These are phyloP conservation scores for Ophion slaviceki DNA, from an alignment of 2,888 invertebrate species.

Conservation along the genomic window DNA sequence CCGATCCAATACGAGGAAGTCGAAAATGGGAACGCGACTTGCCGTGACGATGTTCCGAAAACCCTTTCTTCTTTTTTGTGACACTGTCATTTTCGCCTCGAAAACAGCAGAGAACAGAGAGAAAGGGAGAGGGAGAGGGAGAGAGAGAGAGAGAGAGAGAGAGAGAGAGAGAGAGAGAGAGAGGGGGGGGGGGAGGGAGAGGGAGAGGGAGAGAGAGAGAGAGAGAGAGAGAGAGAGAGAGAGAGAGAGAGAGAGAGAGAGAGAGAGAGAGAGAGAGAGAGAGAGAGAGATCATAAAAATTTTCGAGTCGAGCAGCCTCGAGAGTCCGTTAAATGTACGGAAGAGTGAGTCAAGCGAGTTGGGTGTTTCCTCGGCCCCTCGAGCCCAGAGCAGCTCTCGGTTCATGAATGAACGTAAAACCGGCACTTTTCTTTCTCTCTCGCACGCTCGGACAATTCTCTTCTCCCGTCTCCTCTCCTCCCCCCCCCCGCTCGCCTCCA, in stretches of 20 bases:
- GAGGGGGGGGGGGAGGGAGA: background rate
- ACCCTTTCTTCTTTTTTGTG: background rate
- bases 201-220: background rate
- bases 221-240: background rate
- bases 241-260: background rate
- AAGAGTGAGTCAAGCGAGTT: conserved; percentile 60
- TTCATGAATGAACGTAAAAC: conserved; percentile 79
- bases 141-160: background rate
- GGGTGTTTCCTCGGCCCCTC: conserved; percentile 61
- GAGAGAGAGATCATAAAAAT: conserved; percentile 1
- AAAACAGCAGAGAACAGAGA: conserved; percentile 4
- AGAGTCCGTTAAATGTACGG: conserved; percentile 28
- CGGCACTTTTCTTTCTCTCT: conserved; percentile 65
- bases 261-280: background rate
- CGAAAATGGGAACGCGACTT: background rate
- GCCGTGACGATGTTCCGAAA: background rate
- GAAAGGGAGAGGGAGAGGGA: background rate
- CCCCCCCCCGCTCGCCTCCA: conserved; percentile 25
- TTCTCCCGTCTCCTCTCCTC: conserved; percentile 9
- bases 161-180: background rate
- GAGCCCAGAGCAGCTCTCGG: conserved; percentile 62
- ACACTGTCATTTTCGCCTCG: background rate
- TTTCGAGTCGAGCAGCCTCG: background rate
- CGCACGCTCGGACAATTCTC: conserved; percentile 34
- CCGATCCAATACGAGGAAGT: background rate